These are phyloP conservation scores for Triplophysa dalaica DNA, from an alignment of 2,113 vertebrate species.

Conservation along the genomic window DNA sequence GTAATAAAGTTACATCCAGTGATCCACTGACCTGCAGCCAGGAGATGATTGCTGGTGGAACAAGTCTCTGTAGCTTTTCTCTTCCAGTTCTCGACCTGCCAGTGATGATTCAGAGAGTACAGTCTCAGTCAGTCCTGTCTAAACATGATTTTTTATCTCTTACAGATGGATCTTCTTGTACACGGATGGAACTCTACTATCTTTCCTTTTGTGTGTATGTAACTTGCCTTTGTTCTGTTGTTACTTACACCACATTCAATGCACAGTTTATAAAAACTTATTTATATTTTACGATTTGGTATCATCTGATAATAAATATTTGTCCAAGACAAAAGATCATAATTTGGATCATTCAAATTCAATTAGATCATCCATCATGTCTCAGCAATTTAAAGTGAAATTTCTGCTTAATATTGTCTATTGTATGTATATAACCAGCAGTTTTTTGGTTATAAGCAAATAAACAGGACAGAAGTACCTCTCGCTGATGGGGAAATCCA, in stretches of 20 bases:
- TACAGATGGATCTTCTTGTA: neutral
- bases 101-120: constrained; percentile 12
- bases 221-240: neutral
- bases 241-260: neutral
- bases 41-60: constrained; percentile 81
- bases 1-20: neutral
- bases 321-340: neutral
- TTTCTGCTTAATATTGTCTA: too few relatives aligned
- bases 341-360: neutral
- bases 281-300: neutral
- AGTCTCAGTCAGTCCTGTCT: neutral
- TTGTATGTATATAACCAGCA: neutral
- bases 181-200: neutral
- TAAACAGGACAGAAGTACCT: constrained; percentile 70
- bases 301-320: neutral
- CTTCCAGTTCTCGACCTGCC: constrained; percentile 86
- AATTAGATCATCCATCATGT: too few relatives aligned
- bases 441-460: neutral
- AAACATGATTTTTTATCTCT: neutral
- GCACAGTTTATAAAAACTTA: neutral
- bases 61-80: constrained; percentile 82
- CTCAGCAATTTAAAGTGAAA: too few relatives aligned
- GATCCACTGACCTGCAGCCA: constrained; percentile 80
- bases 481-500: constrained; percentile 86
- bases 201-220: neutral